Percentiles rank a stretch among this genome's conserved stretches.
Conservation (phyloP, 2,113 vertebrate species). For the Etia nguti region DNA sequence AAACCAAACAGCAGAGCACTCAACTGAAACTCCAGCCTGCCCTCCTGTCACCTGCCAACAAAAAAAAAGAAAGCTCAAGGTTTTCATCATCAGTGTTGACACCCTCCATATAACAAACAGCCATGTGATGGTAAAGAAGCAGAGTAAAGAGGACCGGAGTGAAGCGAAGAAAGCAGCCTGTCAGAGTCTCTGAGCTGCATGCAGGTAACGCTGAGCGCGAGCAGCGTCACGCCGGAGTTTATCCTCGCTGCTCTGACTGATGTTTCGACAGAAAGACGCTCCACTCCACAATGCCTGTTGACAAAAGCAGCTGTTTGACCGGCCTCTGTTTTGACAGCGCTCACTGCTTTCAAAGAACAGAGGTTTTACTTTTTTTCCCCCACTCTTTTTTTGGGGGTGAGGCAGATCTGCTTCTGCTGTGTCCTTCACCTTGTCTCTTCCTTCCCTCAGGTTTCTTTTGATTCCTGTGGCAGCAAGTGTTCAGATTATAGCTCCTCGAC, state of each 20-base stretch:
- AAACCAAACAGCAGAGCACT: background rate
- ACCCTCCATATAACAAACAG: background rate
- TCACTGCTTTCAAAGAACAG: slow-evolving; percentile 14
- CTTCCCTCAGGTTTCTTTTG: slow-evolving; percentile 15
- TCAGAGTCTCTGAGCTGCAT: background rate
- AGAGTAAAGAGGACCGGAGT: background rate
- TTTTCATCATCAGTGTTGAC: background rate
- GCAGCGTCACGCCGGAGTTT: background rate
- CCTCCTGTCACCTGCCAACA: background rate
- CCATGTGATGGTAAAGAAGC: background rate
- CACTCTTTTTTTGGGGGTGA: background rate
- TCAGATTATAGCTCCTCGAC: background rate
- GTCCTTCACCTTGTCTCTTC: slow-evolving; percentile 43
- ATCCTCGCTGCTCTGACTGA: slow-evolving; percentile 4
- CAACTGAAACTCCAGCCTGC: background rate
- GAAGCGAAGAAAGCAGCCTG: background rate
- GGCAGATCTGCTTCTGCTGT: background rate
- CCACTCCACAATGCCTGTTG: slow-evolving; percentile 1
- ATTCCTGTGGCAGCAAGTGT: slow-evolving; percentile 1
- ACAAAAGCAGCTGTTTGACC: slow-evolving; percentile 37
- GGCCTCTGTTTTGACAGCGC: slow-evolving; percentile 30
- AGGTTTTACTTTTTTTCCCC: background rate
- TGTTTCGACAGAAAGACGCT: slow-evolving; percentile 6
- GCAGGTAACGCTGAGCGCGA: background rate
- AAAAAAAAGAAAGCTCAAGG: background rate